Evolutionary conservation across 2,113 vertebrate species (phyloP).

Genomic region (Caranx ignobilis): DNA sequence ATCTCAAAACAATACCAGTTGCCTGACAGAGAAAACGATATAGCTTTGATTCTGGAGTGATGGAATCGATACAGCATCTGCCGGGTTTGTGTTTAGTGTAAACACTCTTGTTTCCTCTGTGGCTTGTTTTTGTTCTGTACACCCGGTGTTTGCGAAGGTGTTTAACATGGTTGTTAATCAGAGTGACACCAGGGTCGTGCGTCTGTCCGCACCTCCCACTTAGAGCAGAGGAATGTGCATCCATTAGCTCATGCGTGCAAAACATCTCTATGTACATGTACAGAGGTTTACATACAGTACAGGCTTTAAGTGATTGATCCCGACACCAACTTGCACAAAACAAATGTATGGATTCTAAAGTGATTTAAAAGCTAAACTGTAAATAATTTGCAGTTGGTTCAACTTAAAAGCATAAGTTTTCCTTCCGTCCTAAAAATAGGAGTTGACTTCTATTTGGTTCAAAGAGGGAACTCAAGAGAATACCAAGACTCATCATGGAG

Average conservation of each 20-base stretch:
- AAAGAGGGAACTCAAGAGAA: not conserved
- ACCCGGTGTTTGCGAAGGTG: constrained; percentile 21
- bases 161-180: constrained; percentile 54
- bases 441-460: not conserved
- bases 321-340: not conserved
- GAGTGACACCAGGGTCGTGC: constrained; percentile 34
- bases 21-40: constrained; percentile 8
- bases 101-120: constrained; percentile 31
- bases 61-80: constrained; percentile 10
- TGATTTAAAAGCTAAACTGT: constrained; percentile 14
- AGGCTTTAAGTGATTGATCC: not conserved
- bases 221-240: constrained; percentile 29
- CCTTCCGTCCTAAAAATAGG: not conserved
- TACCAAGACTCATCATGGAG: not conserved
- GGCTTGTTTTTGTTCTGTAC: constrained; percentile 43
- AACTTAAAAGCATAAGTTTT: not conserved
- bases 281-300: not conserved
- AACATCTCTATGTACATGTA: not conserved
- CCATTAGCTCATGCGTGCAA: not conserved
- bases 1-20: not conserved
- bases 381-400: not conserved
- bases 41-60: constrained; percentile 7
- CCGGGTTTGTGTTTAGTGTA: constrained; percentile 29
- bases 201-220: constrained; percentile 54
- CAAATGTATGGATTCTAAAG: constrained; percentile 4